phyloP scores from a whole-genome alignment of 2,113 vertebrate genomes.

The Anguilla rostrata region DNA sequence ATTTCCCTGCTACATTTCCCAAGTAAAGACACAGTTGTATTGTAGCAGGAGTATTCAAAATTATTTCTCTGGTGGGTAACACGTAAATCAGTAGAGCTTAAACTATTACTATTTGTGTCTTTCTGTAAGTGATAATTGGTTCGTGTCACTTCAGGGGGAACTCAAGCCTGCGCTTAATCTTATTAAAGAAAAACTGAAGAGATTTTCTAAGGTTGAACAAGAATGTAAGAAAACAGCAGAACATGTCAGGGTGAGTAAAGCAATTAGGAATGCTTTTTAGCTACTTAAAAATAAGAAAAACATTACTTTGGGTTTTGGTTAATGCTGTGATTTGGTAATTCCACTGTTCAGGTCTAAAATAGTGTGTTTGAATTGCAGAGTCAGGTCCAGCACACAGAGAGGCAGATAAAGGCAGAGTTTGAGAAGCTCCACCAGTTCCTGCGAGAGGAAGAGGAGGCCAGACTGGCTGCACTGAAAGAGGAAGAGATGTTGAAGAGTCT shows the following conservation, averaged over 20 bases:
- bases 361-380: neutral
- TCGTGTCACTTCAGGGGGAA: neutral
- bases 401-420: neutral
- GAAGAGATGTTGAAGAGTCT: neutral
- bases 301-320: neutral
- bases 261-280: neutral
- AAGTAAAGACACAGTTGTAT: no score
- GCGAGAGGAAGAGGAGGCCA: slow-evolving; percentile 7
- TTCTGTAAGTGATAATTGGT: neutral
- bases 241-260: neutral
- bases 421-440: slow-evolving; percentile 10
- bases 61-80: no score
- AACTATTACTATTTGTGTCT: no score
- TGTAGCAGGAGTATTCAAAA: no score
- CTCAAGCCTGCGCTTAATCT: neutral
- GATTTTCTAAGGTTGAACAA: neutral
- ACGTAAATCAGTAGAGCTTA: no score
- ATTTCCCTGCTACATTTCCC: neutral
- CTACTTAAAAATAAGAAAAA: neutral
- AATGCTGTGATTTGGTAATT: neutral
- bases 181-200: neutral
- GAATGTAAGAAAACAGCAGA: neutral
- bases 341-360: no score
- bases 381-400: neutral
- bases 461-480: neutral